Conservation (phyloP, 1,140 invertebrate genomes). For the Drosophila cardini region DNA sequence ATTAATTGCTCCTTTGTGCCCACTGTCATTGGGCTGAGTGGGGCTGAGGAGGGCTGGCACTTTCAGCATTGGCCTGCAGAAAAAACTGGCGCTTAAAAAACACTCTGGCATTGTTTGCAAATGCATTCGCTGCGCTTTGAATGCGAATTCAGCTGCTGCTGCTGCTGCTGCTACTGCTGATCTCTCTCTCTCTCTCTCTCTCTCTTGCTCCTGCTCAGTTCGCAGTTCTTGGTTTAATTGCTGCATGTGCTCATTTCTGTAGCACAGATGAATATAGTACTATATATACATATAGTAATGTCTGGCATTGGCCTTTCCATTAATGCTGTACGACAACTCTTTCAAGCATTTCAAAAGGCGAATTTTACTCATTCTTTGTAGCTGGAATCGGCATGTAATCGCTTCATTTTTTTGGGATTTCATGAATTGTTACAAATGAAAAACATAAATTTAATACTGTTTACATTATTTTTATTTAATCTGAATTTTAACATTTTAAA, state of each 20-base stretch:
- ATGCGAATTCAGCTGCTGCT: slow-evolving; percentile 20
- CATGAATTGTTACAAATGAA: background rate
- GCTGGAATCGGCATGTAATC: background rate
- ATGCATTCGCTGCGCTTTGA: slow-evolving; percentile 58
- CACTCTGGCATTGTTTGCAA: slow-evolving; percentile 50
- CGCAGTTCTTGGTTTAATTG: slow-evolving; percentile 67
- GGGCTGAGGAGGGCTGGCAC: slow-evolving; percentile 8
- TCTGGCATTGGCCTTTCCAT: slow-evolving; percentile 57
- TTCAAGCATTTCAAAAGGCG: slow-evolving; percentile 18
- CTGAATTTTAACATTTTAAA: no score
- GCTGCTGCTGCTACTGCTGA: background rate
- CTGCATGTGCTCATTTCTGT: slow-evolving; percentile 52
- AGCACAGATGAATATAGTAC: slow-evolving; percentile 28
- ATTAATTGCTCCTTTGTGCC: slow-evolving; percentile 26
- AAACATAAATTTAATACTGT: background rate
- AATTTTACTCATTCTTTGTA: background rate
- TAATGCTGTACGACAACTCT: slow-evolving; percentile 42
- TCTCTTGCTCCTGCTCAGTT: slow-evolving; percentile 2
- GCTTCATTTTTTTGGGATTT: background rate
- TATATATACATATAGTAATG: slow-evolving; percentile 40
- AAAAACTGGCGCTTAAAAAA: slow-evolving; percentile 40
- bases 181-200: no score
- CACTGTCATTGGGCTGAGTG: background rate
- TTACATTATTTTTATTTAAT: no score
- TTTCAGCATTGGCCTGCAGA: slow-evolving; percentile 34